Base-by-base conservation (phyloP, 2,113 vertebrate species). In the Montifringilla adamsi region DNA sequence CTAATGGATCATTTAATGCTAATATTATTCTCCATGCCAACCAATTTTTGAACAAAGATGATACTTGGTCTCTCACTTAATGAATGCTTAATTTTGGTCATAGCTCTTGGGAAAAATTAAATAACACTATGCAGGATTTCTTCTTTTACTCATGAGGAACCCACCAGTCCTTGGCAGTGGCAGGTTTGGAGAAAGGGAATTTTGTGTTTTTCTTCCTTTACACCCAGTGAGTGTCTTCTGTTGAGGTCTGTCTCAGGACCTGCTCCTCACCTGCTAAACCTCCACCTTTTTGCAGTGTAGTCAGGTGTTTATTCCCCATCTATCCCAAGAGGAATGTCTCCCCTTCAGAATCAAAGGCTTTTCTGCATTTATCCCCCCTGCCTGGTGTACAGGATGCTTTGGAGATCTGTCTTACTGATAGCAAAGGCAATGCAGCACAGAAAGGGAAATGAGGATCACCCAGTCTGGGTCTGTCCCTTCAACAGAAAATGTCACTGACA, bases 361-460 rank as follows among this genome's bases (percentile, higher is more conserved):
- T 82, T 27, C 43, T 63, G 17, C 4, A 0, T 66, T 77, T 88
- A 31, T 20, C 11, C 75, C 13, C 41, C 14, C 18, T 60, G 19
- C 24, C 31, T 49, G 31, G 22, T 89, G 13, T 8, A 17, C 21
- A 77, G 69, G n/a, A 27, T 12, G 37, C 10, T 64, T 41, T 21
- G 14, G 27, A 62, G 19, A 41, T 47, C 62, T 1, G 0, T 9
- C 11, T 5, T n/a, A n/a, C n/a, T n/a, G 2, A 44, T 0, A 50
- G 21, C 49, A 30, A 79, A 37, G 30, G 58, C 58, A 64, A 76
- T 2, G 13, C 3, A 63, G 23, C 1, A 10, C 68, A 26, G 22
- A 49, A 69, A 58, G 47, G 10, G 13, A n/a, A 7, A 63, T 24
- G 9, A 84, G 43, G 44, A 49, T 44, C 26, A 52, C 43, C 23